phyloP scores from a whole-genome alignment of 2,888 invertebrate genomes.

The Phengaris arion region DNA sequence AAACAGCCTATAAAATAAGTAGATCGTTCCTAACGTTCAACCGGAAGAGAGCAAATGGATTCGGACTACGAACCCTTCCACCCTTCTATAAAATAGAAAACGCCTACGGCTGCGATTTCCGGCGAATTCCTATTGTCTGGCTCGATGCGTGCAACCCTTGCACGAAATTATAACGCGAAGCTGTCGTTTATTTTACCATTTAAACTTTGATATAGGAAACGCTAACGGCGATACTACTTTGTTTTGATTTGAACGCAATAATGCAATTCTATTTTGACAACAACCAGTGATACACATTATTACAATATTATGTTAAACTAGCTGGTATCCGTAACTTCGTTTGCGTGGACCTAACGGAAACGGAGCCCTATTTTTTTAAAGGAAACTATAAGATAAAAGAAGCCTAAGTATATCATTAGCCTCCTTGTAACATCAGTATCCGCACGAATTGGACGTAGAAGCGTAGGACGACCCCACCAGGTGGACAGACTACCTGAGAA shows the following conservation, averaged over 20 bases:
- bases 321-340: no score
- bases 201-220: not conserved
- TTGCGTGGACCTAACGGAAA: no score
- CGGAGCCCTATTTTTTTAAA: no score
- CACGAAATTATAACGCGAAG: constrained; percentile 57
- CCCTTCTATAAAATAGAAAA: constrained; percentile 72
- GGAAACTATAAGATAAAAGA: no score
- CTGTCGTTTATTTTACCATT: constrained; percentile 48
- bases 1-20: constrained; percentile 62
- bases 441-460: no score
- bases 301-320: no score
- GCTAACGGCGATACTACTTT: not conserved
- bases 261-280: not conserved
- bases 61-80: constrained; percentile 65
- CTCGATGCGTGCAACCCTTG: constrained; percentile 67
- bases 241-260: not conserved
- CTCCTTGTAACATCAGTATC: no score
- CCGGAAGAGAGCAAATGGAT: constrained; percentile 69
- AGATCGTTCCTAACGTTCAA: constrained; percentile 68
- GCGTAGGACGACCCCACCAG: no score
- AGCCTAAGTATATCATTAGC: no score
- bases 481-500: no score
- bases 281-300: no score
- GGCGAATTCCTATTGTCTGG: constrained; percentile 65
- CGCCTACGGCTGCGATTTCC: constrained; percentile 67